phyloP scores from a whole-genome alignment of 1,140 invertebrate genomes.

The Battus philenor region DNA sequence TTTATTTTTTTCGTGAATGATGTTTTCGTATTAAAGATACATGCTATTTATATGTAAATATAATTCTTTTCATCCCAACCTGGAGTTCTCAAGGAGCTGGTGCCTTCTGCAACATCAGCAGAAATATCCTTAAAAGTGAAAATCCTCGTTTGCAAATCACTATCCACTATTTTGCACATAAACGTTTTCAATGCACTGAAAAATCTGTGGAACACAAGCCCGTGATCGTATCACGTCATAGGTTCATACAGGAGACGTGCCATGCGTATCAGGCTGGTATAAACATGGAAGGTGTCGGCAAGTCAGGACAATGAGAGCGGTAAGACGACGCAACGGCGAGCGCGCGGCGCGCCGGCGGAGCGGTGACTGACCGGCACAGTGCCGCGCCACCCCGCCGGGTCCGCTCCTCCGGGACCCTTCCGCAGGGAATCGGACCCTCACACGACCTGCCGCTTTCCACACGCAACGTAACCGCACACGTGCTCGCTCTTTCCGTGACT shows the following conservation, averaged over 20 bases:
- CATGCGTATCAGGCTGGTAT: constrained; percentile 39
- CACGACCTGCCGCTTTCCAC: constrained; percentile 38
- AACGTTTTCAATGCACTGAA: constrained; percentile 63
- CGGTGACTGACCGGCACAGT: constrained; percentile 73
- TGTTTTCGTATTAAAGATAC: too few relatives aligned
- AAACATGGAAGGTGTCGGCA: constrained; percentile 45
- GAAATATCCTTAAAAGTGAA: constrained; percentile 45
- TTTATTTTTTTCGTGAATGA: constrained; percentile 3
- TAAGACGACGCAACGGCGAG: constrained; percentile 38
- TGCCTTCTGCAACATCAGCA: constrained; percentile 31
- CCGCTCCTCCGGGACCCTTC: constrained; percentile 65
- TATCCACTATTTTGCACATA: constrained; percentile 53
- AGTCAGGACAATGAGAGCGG: constrained; percentile 23
- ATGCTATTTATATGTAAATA: too few relatives aligned
- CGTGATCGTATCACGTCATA: constrained; percentile 34
- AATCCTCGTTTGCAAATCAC: constrained; percentile 54
- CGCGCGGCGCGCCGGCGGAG: constrained; percentile 59
- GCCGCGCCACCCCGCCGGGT: constrained; percentile 66
- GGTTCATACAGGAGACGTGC: constrained; percentile 39
- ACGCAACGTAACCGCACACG: constrained; percentile 42
- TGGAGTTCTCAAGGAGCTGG: constrained; percentile 33
- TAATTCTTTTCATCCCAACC: constrained; percentile 30
- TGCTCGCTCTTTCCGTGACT: constrained; percentile 32
- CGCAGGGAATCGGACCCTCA: constrained; percentile 57
- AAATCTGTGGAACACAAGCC: constrained; percentile 33